Evolutionary conservation across 2,797 vertebrate species (phyloP).

Genomic region (Holocentrus rufus): DNA sequence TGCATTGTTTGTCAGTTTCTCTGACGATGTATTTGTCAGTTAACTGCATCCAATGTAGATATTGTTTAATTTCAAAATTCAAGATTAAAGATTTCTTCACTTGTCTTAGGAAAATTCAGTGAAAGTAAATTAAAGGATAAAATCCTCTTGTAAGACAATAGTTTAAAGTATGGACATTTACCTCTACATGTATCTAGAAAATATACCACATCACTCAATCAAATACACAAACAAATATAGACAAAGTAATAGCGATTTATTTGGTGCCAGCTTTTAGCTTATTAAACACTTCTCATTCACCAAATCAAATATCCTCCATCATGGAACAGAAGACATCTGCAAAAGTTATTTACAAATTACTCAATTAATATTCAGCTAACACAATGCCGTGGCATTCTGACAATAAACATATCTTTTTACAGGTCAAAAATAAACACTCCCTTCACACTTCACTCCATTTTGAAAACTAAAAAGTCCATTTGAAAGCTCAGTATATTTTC

Average conservation of each 20-base stretch:
- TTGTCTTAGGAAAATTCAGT: neutral
- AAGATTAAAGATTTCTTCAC: no score
- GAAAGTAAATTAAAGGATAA: neutral
- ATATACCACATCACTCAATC: neutral
- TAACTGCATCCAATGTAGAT: neutral
- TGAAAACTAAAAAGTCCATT: slow-evolving; percentile 49
- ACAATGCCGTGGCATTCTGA: slow-evolving; percentile 42
- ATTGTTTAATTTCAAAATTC: neutral
- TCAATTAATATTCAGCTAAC: slow-evolving; percentile 47
- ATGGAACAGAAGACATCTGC: slow-evolving; percentile 57
- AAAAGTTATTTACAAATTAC: slow-evolving; percentile 71
- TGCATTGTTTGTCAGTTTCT: neutral
- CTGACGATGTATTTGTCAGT: neutral
- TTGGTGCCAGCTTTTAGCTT: slow-evolving; percentile 79
- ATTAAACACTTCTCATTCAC: slow-evolving; percentile 65
- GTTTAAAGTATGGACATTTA: neutral
- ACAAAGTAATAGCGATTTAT: slow-evolving; percentile 75
- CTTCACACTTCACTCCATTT: slow-evolving; percentile 48
- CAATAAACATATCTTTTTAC: slow-evolving; percentile 53
- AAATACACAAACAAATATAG: slow-evolving; percentile 36
- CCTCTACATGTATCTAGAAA: neutral
- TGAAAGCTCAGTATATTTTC: slow-evolving; percentile 33
- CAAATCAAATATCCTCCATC: slow-evolving; percentile 55
- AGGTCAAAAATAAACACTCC: slow-evolving; percentile 62
- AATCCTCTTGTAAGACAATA: neutral